Base-by-base conservation (phyloP, 2,797 vertebrate genomes). In the Tarsius wallacei region DNA sequence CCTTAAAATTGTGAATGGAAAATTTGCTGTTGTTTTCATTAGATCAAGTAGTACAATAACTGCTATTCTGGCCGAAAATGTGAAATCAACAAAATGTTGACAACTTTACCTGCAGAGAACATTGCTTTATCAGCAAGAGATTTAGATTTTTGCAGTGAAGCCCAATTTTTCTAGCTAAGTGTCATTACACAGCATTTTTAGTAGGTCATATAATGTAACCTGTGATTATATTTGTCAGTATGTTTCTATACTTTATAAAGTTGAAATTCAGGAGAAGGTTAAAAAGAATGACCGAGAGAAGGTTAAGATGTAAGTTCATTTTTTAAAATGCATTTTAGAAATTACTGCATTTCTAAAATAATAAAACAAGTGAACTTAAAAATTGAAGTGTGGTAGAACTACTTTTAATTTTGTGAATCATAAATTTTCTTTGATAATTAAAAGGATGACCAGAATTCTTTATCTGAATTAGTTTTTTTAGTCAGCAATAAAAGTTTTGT, bases 51-150 rank as follows among this genome's bases (percentile, higher is more conserved):
- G 47, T 61, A 15, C 74, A 51, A 68, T 33, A 89, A 81, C 21
- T 33, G 64, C 70, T 94, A 2, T 94, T 96, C 87, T 96, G 11
- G 47, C 82, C 96, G 55, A 95, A 98, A 98, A 85, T 93, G 90
- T 96, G 66, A 86, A 96, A 64, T 98, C 97, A 97, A 93, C 96
- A 97, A 91, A 95, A 85, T 86, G 22, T 88, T 94, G 85, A 95
- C 49, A 96, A n/a, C 53, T 92, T 93, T 64, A 95, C 91, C 93
- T 95, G 16, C 74, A 78, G 95, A 83, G 96, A 97, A 97, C 93
- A 82, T 96, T 98, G 97, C 95, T 95, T 96, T 94, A 94, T 98
- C 96, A 98, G 97, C 97, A 97, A 59, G 77, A 90, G 88, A 68
- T 74, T 87, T 78, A 86, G 87, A 80, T 80, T 96, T 94, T 87